A percentile compares a stretch with the other conserved stretches of the same genome.
phyloP scores from a whole-genome alignment of 2,113 vertebrate genomes.

The Psittacus erithacus region DNA sequence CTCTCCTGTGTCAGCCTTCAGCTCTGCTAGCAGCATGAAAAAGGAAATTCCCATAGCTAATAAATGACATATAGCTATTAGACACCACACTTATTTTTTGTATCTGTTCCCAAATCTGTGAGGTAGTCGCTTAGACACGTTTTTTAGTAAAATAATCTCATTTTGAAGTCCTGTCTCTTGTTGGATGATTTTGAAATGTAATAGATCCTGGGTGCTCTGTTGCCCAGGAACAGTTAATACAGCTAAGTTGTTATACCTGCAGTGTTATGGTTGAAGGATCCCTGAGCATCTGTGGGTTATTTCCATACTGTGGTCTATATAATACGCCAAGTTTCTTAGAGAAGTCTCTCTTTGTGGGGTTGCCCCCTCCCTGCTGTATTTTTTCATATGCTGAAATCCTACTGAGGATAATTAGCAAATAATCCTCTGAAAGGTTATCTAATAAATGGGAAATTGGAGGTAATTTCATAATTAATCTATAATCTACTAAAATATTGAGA shows the following conservation, averaged over 20 bases:
- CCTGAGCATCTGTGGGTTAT: neutral
- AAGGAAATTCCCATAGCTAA: neutral
- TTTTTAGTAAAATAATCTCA: neutral
- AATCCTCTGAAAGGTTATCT: slow-evolving; percentile 13
- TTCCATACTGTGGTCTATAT: neutral
- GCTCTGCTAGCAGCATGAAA: neutral
- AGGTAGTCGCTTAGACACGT: neutral
- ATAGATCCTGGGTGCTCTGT: neutral
- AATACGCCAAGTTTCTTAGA: neutral
- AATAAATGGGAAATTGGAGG: slow-evolving; percentile 30
- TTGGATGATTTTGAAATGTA: neutral
- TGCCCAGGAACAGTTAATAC: neutral
- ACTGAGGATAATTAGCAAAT: slow-evolving; percentile 23
- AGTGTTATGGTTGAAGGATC: neutral
- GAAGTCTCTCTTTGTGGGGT: neutral
- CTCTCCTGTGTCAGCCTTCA: neutral
- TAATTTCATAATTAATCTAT: neutral
- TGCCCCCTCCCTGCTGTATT: neutral
- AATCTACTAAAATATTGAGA: neutral
- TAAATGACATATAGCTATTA: neutral
- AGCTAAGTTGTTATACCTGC: neutral
- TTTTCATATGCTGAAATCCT: neutral
- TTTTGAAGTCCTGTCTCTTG: neutral
- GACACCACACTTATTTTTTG: neutral
- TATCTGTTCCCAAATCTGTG: neutral